Conservation (phyloP, 2,797 vertebrate genomes). For the Meriones psammophilus region DNA sequence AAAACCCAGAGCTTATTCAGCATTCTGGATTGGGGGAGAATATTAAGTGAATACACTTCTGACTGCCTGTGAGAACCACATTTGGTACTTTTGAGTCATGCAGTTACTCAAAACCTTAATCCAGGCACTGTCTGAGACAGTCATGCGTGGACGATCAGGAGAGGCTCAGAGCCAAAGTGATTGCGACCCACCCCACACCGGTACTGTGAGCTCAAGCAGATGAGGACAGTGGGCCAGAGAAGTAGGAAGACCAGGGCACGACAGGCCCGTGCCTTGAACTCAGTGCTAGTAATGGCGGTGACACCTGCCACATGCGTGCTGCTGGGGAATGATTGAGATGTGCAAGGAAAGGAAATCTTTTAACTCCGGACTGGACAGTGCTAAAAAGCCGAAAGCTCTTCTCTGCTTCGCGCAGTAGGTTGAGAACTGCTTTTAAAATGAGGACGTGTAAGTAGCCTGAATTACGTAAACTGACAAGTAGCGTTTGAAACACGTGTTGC, state of each 20-base stretch:
- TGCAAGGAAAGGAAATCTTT: neutral
- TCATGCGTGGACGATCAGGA: neutral
- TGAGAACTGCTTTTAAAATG: conserved; percentile 44
- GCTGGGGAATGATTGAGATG: neutral
- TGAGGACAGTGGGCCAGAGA: neutral
- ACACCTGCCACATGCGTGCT: neutral
- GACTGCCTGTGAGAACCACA: conserved; percentile 50
- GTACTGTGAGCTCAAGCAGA: neutral
- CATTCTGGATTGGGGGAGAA: neutral
- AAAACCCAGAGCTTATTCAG: conserved; percentile 21
- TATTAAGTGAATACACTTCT: neutral
- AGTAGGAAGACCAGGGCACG: neutral
- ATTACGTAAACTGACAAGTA: neutral
- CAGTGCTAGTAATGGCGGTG: neutral
- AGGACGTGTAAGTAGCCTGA: conserved; percentile 26
- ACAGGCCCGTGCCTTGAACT: neutral
- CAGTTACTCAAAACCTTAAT: conserved; percentile 21
- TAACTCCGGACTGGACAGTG: neutral
- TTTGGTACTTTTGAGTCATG: conserved; percentile 64
- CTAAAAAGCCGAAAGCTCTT: neutral
- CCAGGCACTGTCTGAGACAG: conserved; percentile 13
- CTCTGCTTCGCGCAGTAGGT: neutral
- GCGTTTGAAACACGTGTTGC: neutral
- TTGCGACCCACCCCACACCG: neutral
- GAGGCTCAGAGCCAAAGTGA: neutral